A percentile compares a stretch with the other conserved stretches of the same genome.
Evolutionary conservation across 2,113 vertebrate species (phyloP).

Genomic region (Urocitellus parryii): DNA sequence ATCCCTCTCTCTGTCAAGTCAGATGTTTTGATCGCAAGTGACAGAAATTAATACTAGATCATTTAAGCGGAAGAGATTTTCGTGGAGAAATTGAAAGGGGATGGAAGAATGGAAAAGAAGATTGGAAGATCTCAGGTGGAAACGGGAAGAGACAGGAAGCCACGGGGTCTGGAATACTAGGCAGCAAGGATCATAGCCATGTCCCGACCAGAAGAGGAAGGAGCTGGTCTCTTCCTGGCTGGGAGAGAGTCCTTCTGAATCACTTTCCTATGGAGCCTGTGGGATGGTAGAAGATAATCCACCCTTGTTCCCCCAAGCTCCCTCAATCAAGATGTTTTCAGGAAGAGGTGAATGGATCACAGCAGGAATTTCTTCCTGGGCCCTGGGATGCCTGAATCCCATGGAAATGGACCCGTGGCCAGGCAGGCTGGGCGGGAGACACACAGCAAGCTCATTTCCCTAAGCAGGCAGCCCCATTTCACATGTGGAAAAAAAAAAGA

Average conservation of each 20-base stretch:
- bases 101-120: not conserved
- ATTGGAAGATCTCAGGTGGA: not conserved
- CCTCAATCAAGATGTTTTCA: no score
- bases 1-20: not conserved
- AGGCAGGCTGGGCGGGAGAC: not conserved
- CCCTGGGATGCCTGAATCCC: not conserved
- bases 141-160: not conserved
- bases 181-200: not conserved
- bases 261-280: not conserved
- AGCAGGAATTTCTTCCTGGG: not conserved
- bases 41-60: not conserved
- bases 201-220: not conserved
- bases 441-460: not conserved
- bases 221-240: not conserved
- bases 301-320: rapidly evolving
- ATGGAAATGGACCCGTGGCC: not conserved
- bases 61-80: not conserved
- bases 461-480: slow-evolving; percentile 43
- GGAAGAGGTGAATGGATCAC: not conserved
- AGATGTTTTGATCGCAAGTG: not conserved
- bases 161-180: rapidly evolving
- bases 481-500: slow-evolving; percentile 6
- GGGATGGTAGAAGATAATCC: not conserved
- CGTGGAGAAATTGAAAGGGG: not conserved
- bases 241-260: not conserved